phyloP scores from a whole-genome alignment of 1,140 invertebrate species.

The Drosophila leontia region DNA sequence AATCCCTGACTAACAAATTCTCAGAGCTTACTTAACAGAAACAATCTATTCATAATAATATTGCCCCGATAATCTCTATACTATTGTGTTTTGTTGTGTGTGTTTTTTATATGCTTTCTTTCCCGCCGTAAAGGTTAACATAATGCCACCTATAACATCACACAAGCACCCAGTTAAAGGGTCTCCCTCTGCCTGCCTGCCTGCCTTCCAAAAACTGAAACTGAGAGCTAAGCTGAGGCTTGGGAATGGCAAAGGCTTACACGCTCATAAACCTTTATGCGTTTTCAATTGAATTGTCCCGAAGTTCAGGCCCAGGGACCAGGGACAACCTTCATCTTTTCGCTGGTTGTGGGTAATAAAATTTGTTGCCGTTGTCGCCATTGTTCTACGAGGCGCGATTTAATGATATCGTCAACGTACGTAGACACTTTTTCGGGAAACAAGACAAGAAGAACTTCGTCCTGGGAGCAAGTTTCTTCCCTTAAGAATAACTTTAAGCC shows the following conservation, averaged over 20 bases:
- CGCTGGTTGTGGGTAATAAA: conserved; percentile 44
- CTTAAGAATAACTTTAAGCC: background rate
- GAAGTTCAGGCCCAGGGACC: conserved; percentile 10
- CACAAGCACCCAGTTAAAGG: conserved; percentile 50
- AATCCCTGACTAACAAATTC: background rate
- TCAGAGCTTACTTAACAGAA: background rate
- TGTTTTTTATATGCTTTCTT: conserved; percentile 24
- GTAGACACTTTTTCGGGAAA: conserved; percentile 14
- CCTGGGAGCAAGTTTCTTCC: no score
- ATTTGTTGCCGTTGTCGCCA: conserved; percentile 60
- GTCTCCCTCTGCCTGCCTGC: background rate
- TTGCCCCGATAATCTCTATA: conserved; percentile 2
- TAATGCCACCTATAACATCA: conserved; percentile 57
- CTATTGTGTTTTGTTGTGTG: conserved; percentile 4
- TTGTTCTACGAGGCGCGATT: conserved; percentile 62
- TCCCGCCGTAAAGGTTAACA: conserved; percentile 57
- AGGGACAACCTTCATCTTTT: conserved; percentile 20
- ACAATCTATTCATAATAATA: background rate
- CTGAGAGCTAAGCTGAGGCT: background rate
- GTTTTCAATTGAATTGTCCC: conserved; percentile 66
- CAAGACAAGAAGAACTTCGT: background rate
- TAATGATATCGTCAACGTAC: conserved; percentile 53
- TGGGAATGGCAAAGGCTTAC: conserved; percentile 52
- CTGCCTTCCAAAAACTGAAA: background rate
- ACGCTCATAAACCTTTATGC: conserved; percentile 67